phyloP scores from a whole-genome alignment of 2,113 vertebrate genomes.

The Pachyramphus minor region DNA sequence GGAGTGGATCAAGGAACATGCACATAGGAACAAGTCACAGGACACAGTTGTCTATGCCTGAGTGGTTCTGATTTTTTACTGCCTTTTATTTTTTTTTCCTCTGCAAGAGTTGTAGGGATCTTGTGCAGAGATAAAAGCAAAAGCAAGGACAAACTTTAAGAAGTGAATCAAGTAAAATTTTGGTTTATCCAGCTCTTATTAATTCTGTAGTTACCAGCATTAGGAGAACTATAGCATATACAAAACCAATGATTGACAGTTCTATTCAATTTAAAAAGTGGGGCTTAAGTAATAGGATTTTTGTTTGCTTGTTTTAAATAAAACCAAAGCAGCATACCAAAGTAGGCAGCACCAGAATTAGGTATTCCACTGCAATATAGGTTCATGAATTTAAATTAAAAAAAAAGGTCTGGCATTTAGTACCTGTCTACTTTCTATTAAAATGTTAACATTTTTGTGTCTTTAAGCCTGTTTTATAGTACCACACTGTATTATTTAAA shows the following conservation, averaged over 20 bases:
- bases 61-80: background rate
- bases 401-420: background rate
- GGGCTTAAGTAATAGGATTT: background rate
- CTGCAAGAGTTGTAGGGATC: background rate
- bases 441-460: background rate
- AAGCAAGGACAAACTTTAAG: background rate
- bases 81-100: background rate
- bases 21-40: background rate
- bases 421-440: background rate
- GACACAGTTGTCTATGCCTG: no score
- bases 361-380: background rate
- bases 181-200: background rate
- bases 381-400: constrained; percentile 21
- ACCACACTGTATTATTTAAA: background rate
- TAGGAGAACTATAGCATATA: background rate
- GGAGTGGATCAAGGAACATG: background rate
- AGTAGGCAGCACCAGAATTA: background rate
- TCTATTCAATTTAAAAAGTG: background rate
- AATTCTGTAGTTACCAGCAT: background rate
- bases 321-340: background rate
- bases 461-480: constrained; percentile 3
- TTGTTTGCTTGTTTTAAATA: background rate
- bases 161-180: background rate
- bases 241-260: background rate
- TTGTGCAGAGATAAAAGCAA: background rate